phyloP scores from a whole-genome alignment of 2,113 vertebrate species.

The Vidua macroura region DNA sequence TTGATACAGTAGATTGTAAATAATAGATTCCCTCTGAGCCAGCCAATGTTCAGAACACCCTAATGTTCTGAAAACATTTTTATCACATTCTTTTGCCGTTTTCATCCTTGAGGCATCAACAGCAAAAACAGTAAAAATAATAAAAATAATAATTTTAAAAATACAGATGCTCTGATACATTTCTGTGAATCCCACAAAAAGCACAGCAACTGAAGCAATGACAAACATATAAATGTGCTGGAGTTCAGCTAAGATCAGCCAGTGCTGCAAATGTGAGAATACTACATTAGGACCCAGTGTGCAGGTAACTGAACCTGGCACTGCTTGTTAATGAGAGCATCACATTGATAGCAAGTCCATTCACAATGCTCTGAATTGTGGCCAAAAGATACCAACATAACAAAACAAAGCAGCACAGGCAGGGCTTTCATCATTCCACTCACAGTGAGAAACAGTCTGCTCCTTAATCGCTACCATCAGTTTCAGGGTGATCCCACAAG shows the following conservation, averaged over 20 bases:
- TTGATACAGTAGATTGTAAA: constrained; percentile 63
- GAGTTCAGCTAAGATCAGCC: background rate
- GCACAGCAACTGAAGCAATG: background rate
- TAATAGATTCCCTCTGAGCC: constrained; percentile 53
- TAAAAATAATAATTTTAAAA: background rate
- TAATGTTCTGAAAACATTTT: constrained; percentile 26
- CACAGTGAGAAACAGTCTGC: background rate
- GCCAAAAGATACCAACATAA: background rate
- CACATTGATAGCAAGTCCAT: background rate
- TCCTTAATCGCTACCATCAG: background rate
- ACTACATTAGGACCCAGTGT: background rate
- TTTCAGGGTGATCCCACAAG: background rate
- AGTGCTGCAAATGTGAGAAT: background rate
- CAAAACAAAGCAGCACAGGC: background rate
- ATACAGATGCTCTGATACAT: background rate
- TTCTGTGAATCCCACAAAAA: constrained; percentile 3
- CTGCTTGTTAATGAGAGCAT: background rate
- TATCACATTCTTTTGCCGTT: background rate
- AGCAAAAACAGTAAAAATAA: background rate
- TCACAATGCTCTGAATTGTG: background rate
- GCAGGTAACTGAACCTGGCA: constrained; percentile 3
- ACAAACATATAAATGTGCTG: background rate
- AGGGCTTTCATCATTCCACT: constrained; percentile 18
- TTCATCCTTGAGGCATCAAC: constrained; percentile 27
- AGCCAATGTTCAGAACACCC: background rate